Base-by-base conservation (phyloP, 2,113 vertebrate genomes). In the Macaca mulatta region DNA sequence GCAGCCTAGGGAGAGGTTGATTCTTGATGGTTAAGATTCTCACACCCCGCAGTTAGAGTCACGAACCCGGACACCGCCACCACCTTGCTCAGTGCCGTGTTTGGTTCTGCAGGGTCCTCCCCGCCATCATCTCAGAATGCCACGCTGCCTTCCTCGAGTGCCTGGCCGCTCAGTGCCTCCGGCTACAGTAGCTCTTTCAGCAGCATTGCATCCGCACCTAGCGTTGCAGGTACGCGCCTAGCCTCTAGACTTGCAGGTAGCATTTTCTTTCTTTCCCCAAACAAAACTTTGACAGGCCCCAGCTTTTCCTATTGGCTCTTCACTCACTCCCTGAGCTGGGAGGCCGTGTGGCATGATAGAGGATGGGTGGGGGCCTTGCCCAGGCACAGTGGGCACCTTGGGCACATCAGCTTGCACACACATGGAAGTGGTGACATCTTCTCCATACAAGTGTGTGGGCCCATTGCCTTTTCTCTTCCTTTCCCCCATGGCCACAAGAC, bases 71-170 rank as follows among this genome's bases (percentile, higher is more conserved):
- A 90, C 20, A 81, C 98, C 96, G 91, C 96, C 96, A 86, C 92
- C 98, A 86, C 98, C 97, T 96, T 90, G 97, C 98, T 98, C 94
- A 98, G 98, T 96, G 98, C 98, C 97, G 75, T 97, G 96, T 98
- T 96, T 98, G 98, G 98, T 98, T 98, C 98, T 97, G 97, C 98
- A 99, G 99, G 99, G 99, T 99, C 99, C 98, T 99, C 99, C 98
- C 99, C 99, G 98, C 99, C 99, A 95, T 99, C 99, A 98, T 99
- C 99, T 99, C 99, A 99, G 99, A 99, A 98, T 96, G 98, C 98
- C 99, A 99, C 99, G 98, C 99, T 99, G 99, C 99, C 99, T 99
- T 98, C 99, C 97, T 98, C 98, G 98, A 98, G 98, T 98, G 99
- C 99, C 99, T 99, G 99, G 99, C 99, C 99, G 97, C 99, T 99